These are phyloP conservation scores for Salvelinus namaycush DNA, from an alignment of 2,113 vertebrate genomes.

Conservation along the genomic window DNA sequence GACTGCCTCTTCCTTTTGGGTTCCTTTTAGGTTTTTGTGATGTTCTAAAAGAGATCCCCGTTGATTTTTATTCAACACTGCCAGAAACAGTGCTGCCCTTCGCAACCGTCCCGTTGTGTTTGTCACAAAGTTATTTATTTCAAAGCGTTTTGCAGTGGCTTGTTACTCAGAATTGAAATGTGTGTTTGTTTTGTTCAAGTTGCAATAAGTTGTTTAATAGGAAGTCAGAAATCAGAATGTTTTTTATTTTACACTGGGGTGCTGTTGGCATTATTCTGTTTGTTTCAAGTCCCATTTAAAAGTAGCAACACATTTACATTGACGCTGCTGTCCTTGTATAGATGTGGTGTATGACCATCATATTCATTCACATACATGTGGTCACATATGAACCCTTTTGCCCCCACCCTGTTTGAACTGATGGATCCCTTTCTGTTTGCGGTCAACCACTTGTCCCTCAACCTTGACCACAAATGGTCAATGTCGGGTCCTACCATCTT, in stretches of 20 bases:
- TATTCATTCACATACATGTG: slow-evolving; percentile 34
- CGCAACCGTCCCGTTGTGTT: slow-evolving; percentile 25
- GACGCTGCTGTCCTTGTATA: slow-evolving; percentile 25
- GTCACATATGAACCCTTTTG: slow-evolving; percentile 34
- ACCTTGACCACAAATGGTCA: slow-evolving; percentile 9
- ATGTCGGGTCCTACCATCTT: slow-evolving; percentile 22
- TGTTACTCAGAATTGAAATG: slow-evolving; percentile 42
- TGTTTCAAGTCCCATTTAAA: slow-evolving; percentile 14
- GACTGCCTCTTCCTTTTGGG: slow-evolving; percentile 57
- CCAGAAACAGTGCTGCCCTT: slow-evolving; percentile 54
- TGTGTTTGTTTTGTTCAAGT: slow-evolving; percentile 21
- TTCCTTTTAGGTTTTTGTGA: slow-evolving; percentile 44
- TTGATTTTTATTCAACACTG: slow-evolving; percentile 54
- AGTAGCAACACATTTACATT: slow-evolving; percentile 14
- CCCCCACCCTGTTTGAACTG: slow-evolving; percentile 33
- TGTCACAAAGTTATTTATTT: slow-evolving; percentile 19
- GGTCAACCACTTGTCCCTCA: neutral
- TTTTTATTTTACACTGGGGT: neutral
- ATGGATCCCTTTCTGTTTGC: neutral
- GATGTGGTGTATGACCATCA: slow-evolving; percentile 40
- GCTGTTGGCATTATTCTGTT: slow-evolving; percentile 8
- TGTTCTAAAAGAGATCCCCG: slow-evolving; percentile 24
- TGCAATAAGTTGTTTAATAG: slow-evolving; percentile 19
- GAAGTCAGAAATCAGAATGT: slow-evolving; percentile 13
- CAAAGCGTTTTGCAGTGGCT: slow-evolving; percentile 51